Percentiles rank a stretch among this genome's conserved stretches.
These are phyloP conservation scores for Vireo griseus DNA, from an alignment of 2,797 vertebrate genomes.

Conservation along the genomic window DNA sequence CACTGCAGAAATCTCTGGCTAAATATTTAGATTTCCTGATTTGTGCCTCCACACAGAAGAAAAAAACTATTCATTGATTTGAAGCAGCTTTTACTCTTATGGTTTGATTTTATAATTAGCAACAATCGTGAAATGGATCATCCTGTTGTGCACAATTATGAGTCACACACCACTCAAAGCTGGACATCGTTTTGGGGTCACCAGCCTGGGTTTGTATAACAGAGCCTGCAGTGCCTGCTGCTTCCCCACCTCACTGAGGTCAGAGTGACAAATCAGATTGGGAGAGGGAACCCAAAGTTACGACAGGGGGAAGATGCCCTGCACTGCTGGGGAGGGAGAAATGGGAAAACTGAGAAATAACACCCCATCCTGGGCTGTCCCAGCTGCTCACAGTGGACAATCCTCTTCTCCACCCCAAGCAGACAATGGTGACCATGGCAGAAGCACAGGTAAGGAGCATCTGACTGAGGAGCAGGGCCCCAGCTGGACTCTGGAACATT, in stretches of 20 bases:
- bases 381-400: not conserved
- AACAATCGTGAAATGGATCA: not conserved
- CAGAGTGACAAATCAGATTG: not conserved
- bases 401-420: not conserved
- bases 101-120: not conserved
- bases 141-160: not conserved
- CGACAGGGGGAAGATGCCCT: not conserved
- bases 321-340: not conserved
- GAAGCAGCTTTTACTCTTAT: not conserved
- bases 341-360: not conserved
- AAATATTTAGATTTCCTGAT: not conserved
- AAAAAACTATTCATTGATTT: not conserved
- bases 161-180: not conserved
- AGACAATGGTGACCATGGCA: accelerated
- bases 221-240: not conserved
- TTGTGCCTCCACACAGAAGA: not conserved
- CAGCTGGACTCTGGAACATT: slow-evolving; percentile 49
- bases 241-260: not conserved
- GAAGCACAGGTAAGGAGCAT: not conserved
- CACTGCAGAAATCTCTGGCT: not conserved
- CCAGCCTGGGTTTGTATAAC: not conserved
- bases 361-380: accelerated
- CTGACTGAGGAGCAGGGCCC: not conserved
- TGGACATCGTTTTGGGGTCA: accelerated
- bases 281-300: not conserved